phyloP scores from a whole-genome alignment of 2,888 invertebrate genomes.

The Dinocampus coccinellae region DNA sequence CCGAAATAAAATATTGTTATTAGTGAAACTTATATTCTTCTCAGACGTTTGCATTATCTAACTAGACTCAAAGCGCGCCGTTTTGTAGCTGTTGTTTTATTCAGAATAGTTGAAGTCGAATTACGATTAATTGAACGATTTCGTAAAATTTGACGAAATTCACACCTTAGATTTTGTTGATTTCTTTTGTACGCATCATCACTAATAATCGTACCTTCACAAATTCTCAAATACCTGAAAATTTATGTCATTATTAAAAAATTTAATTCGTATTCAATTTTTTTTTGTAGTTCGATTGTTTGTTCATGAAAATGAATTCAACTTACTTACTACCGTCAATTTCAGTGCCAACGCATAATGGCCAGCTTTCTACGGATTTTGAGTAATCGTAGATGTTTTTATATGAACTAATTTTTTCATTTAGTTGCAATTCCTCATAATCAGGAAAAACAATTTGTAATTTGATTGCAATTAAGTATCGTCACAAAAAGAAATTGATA shows the following conservation, averaged over 20 bases:
- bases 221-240: constrained; percentile 3
- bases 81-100: background rate
- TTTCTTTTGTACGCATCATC: constrained; percentile 13
- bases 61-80: background rate
- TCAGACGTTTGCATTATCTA: constrained; percentile 5
- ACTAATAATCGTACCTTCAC: constrained; percentile 1
- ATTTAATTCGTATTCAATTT: background rate
- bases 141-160: constrained; percentile 1
- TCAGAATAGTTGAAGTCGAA: background rate
- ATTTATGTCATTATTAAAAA: background rate
- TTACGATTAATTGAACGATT: background rate
- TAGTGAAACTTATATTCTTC: background rate
- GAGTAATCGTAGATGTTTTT: background rate
- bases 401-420: background rate
- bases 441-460: background rate
- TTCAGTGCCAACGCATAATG: background rate
- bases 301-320: background rate
- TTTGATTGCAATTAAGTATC: background rate
- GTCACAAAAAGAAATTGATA: too few relatives aligned
- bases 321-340: background rate
- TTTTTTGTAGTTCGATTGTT: background rate
- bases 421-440: background rate
- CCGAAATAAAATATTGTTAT: too few relatives aligned
- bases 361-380: background rate
- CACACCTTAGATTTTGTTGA: background rate